Evolutionary conservation across 2,113 vertebrate genomes (phyloP).

Genomic region (Mionectes macconnelli): DNA sequence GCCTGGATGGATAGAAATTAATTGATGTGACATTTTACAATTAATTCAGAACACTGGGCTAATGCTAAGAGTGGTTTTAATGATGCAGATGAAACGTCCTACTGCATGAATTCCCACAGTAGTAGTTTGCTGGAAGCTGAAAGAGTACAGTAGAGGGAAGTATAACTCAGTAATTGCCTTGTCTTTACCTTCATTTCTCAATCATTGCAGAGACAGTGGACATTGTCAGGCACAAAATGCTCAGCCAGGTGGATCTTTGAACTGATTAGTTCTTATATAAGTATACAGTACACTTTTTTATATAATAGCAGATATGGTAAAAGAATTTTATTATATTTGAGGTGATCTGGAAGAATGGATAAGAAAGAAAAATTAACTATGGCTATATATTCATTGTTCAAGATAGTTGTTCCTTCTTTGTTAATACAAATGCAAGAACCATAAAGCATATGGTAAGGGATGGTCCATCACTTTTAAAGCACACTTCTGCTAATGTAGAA

Average conservation of each 20-base stretch:
- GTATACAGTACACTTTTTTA: background rate
- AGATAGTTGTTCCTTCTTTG: background rate
- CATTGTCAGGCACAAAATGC: background rate
- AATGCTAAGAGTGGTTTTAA: background rate
- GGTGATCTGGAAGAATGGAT: background rate
- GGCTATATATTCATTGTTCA: background rate
- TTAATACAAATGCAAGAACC: constrained; percentile 20
- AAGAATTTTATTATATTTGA: background rate
- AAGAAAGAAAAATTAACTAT: background rate
- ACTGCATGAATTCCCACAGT: background rate
- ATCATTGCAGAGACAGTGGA: background rate
- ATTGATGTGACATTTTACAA: constrained; percentile 5
- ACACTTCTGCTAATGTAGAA: background rate
- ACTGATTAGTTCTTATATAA: background rate
- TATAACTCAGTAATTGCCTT: background rate
- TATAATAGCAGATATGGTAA: background rate
- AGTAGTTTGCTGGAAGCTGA: background rate
- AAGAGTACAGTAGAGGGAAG: constrained; percentile 23
- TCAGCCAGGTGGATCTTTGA: background rate
- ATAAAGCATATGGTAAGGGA: constrained; percentile 37
- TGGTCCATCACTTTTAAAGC: constrained; percentile 7
- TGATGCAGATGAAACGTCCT: background rate
- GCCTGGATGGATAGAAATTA: background rate
- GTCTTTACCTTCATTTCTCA: background rate
- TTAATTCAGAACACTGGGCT: constrained; percentile 7